Base-by-base conservation (phyloP, 2,797 vertebrate species). In the Esox lucius region DNA sequence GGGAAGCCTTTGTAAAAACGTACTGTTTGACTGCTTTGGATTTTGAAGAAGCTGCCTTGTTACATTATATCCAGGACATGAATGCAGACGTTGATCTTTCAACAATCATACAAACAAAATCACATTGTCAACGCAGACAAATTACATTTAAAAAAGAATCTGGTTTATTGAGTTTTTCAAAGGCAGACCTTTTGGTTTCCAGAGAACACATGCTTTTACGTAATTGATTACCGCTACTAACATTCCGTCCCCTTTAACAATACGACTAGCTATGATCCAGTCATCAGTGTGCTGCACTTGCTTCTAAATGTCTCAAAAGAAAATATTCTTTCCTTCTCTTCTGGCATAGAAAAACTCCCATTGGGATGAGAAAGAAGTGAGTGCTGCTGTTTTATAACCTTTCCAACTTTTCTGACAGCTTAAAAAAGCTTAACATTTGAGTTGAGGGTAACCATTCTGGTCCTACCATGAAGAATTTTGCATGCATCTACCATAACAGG, bases 351-450 rank as follows among this genome's bases (percentile, higher is more conserved):
- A 94, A 94, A 93, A 91, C 92, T 93, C 90, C 91, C 71, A 93
- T 95, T 94, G 94, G 93, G 91, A 94, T 94, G 90, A 94, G 91
- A 87, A 94, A 94, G 91, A 94, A 88, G 94, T 95, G 93, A 95
- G 94, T 94, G 80, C 86, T 90, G 87, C 87, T 89, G 75, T 75
- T 87, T 77, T 75, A 84, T 82, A 53, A 11, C 31, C 48, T 81
- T 83, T 81, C 69, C 80, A 79, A 80, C 62, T 74, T 59, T 70
- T 82, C 67, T 84, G 83, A 76, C 74, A 74, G 71, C 78, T 85
- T 80, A 24, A 15, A 33, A 17, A 77, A 76, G 66, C 75, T 48
- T 70, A 49, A 74, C 78, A 74, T 39, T 65, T 74, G 56, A 56
- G 53, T 22, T 59, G 19, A 59, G 19, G 19, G 8, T 11, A 22